Conservation (phyloP, 2,113 vertebrate genomes). For the Limanda limanda region DNA sequence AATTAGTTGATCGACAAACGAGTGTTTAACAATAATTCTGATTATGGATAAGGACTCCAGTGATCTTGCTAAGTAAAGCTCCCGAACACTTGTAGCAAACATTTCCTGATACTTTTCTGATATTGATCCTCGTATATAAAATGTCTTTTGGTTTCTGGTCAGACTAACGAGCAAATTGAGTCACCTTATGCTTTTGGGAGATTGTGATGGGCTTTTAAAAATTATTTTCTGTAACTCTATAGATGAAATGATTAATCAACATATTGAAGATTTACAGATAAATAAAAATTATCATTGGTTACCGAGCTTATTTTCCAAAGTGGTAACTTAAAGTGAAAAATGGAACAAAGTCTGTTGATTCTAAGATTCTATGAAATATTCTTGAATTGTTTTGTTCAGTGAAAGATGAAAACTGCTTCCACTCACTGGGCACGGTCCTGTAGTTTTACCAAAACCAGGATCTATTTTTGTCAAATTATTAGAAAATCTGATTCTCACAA, state of each 20-base stretch:
- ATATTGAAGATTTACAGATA: not conserved
- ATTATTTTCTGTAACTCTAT: not conserved
- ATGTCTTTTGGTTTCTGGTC: not conserved
- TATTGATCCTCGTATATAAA: not conserved
- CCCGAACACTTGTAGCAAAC: not conserved
- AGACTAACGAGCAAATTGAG: no score
- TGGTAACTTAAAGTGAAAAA: no score
- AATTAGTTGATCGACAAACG: no score
- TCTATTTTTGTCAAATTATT: not conserved
- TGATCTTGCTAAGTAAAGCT: not conserved
- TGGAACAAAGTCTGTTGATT: no score
- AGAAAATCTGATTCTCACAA: not conserved
- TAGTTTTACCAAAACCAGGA: not conserved
- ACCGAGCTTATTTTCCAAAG: not conserved
- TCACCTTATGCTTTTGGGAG: not conserved
- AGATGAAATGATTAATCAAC: no score
- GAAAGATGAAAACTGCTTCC: not conserved
- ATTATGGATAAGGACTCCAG: not conserved
- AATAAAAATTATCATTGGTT: not conserved
- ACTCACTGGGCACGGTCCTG: not conserved
- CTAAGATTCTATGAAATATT: not conserved
- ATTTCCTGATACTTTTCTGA: not conserved
- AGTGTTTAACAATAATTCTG: not conserved
- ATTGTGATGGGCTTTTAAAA: not conserved
- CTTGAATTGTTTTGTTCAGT: not conserved